Base-by-base conservation (phyloP, 2,888 invertebrate species). In the Chrysomela aeneicollis region DNA sequence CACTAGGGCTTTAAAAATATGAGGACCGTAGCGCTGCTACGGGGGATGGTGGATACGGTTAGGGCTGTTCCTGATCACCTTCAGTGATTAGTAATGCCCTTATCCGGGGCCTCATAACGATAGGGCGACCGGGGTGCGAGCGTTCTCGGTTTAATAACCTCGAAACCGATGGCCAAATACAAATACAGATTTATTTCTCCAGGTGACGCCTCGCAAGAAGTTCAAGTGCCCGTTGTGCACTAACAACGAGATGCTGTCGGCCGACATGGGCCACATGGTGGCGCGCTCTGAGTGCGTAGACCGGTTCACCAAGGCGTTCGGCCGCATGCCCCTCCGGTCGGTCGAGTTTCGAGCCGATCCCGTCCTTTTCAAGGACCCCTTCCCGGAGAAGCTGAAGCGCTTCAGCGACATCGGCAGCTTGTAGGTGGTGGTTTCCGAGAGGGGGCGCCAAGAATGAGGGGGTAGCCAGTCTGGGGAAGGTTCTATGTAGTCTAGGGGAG, bases 341-440 rank as follows among this genome's bases (percentile, higher is more conserved):
- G 92, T 97, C 0, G 97, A 98, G 83, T 98, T 96, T 83, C 85
- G 98, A 51, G 97, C 96, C 0, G 98, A 98, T 84, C 97, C 98
- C 0, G 92, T 98, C 2, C 88, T 98, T 58, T 98, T 94, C 81
- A 90, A 91, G 78, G 95, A 96, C 79, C 86, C 89, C 64, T 91
- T 92, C 78, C 92, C 95, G 0, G 92, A 92, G 63, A 92, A 93
- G 77, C 87, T 97, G 15, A 96, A 94, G 78, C 86, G 92, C 59
- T 97, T 94, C 79, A 95, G 94, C 70, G 89, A 93, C 77, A 92
- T 97, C 74, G 97, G 97, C 52, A 94, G 93, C 80, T 86, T 97
- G 79, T 97, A 89, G 6, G 26, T 26, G n/a, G n/a, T 26, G 6
- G 26, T 26, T 26, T 26, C 26, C 26, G 6, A 5, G 6, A 26